Base-by-base conservation (phyloP, 92 coral and sea anemone genomes). In the Meandrina meandrites region DNA sequence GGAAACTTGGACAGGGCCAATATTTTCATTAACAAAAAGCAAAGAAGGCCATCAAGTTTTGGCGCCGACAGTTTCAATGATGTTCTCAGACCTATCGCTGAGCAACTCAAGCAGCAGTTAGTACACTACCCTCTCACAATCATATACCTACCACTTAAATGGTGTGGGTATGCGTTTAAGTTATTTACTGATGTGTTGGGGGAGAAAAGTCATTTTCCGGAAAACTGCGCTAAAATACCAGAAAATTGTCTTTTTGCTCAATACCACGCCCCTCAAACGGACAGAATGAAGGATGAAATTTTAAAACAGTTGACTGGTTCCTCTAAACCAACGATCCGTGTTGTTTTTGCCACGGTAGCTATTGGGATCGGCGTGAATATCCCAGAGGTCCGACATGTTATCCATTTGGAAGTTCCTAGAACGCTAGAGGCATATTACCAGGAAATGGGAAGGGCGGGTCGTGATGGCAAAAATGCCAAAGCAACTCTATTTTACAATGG, bases 281-380 rank as follows among this genome's bases (percentile, higher is more conserved):
- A 79, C 10, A 1, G 1, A 17, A 91, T 91, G 92, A 91, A 91
- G 68, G 75, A 91, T 18, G 81, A 88, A 86, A 91, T 91, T 68
- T 27, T 91, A 57, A 84, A 77, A 21, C 94, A 91, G 58, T 19
- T 91, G 34, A 79, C 82, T 1, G 82, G 45, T 40, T 40, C 45
- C 3, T 40, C 45, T 40, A 40, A 40, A 40, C 45, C 72, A n/a
- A 35, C 67, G 8, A 79, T 81, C 19, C 79, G 94, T 13, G 89
- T 91, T n/a, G 86, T 91, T 3, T 91, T 91, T 88, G 91, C 89
- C 2, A 87, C 94, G 17, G 86, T 87, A 4, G 94, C 94, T 27
- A 83, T 91, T 3, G 91, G 93, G 13, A 83, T 88, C 79, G 91
- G 93, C 14, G 93, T 88, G 1, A 91, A 88, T 81, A 88, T 91